Evolutionary conservation across 1,140 invertebrate genomes (phyloP).

Genomic region (Bacillus rossius): DNA sequence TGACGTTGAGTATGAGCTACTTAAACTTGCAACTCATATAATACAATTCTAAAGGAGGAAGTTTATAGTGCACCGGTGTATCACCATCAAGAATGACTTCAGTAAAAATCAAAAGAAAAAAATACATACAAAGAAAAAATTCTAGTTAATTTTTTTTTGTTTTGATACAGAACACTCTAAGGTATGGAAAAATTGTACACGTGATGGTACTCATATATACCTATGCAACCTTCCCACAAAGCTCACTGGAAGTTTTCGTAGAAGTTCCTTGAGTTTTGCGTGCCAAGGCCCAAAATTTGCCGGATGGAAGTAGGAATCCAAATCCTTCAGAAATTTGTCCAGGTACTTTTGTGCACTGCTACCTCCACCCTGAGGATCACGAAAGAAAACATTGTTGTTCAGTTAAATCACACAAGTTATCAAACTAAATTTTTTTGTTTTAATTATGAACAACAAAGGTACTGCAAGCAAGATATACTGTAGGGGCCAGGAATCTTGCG

Average conservation of each 20-base stretch:
- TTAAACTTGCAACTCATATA: too few species aligned
- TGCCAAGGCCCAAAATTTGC: conserved; percentile 82
- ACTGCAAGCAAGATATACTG: conserved; percentile 18
- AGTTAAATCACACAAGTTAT: not conserved
- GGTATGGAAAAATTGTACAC: too few species aligned
- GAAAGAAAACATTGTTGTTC: too few species aligned
- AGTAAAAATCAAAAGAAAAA: too few species aligned
- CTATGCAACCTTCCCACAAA: conserved; percentile 54
- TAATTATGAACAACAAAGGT: conserved; percentile 8
- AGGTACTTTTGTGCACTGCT: conserved; percentile 63
- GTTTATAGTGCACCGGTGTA: too few species aligned
- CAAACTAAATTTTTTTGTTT: not conserved
- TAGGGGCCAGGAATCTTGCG: too few species aligned
- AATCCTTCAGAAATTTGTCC: conserved; percentile 71
- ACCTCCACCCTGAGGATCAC: conserved; percentile 48
- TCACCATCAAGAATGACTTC: too few species aligned
- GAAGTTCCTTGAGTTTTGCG: conserved; percentile 52
- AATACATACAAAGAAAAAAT: too few species aligned
- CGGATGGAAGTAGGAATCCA: conserved; percentile 87
- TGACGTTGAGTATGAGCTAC: too few species aligned
- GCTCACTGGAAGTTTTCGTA: conserved; percentile 52
- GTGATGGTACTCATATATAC: conserved; percentile 36
- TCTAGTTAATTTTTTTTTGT: too few species aligned
- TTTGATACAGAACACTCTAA: too few species aligned
- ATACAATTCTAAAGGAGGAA: too few species aligned